These are phyloP conservation scores for Takifugu flavidus DNA, from an alignment of 2,113 vertebrate species.

Conservation along the genomic window DNA sequence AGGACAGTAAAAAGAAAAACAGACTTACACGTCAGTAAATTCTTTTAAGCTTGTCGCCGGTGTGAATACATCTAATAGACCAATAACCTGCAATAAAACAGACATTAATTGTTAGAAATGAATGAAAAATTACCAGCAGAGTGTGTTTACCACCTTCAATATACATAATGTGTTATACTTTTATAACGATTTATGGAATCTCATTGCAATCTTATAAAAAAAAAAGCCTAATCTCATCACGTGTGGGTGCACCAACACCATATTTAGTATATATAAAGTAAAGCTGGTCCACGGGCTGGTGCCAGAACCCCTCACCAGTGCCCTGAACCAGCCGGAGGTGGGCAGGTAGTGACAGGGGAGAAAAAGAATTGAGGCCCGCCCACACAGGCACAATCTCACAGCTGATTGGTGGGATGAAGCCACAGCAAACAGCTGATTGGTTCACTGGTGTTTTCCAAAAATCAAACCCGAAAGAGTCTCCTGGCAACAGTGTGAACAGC, in stretches of 20 bases:
- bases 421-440: conserved; percentile 66
- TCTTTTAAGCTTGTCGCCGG: conserved; percentile 88
- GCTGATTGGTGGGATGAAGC: conserved; percentile 48
- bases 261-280: no score
- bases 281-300: no score
- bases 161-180: no score
- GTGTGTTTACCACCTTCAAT: not conserved
- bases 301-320: no score
- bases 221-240: no score
- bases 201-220: no score
- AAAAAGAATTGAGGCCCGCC: conserved; percentile 44
- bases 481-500: conserved; percentile 64
- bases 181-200: no score
- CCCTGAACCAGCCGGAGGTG: not conserved
- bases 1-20: conserved; percentile 1
- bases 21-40: conserved; percentile 96
- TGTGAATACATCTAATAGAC: conserved; percentile 93
- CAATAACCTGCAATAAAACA: conserved; percentile 83
- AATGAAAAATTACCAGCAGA: not conserved
- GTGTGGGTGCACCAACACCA: no score
- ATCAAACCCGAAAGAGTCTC: conserved; percentile 47
- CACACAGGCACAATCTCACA: conserved; percentile 42
- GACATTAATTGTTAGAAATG: conserved; percentile 7
- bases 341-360: not conserved
- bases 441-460: conserved; percentile 35